A percentile compares a stretch with the other conserved stretches of the same genome.
These are phyloP conservation scores for Eulemur mongoz DNA, from an alignment of 2,797 vertebrate genomes.

Conservation along the genomic window DNA sequence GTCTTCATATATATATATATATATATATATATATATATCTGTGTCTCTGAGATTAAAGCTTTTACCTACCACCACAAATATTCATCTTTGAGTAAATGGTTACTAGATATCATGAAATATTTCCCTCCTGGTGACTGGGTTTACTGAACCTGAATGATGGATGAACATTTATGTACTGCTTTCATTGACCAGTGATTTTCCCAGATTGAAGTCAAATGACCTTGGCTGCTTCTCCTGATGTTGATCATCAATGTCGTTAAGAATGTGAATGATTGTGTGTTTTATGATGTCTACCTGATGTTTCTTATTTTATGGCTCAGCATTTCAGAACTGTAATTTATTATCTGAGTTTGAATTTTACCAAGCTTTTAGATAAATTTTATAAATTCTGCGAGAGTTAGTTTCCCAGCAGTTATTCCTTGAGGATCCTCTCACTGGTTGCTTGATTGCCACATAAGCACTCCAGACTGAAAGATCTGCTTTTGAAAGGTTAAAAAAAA, in stretches of 20 bases:
- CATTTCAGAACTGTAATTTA: conserved; percentile 44
- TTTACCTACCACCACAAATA: not conserved
- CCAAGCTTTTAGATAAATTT: not conserved
- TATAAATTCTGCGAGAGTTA: conserved; percentile 40
- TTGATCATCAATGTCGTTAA: not conserved
- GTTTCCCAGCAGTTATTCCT: conserved; percentile 14
- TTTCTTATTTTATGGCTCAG: conserved; percentile 1
- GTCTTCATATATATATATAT: too few species aligned
- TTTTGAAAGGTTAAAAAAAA: conserved; percentile 38
- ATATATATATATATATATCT: not conserved
- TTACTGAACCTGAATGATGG: not conserved
- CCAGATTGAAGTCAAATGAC: conserved; percentile 53
- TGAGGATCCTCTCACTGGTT: not conserved
- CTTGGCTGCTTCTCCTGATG: not conserved
- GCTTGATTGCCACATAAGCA: not conserved
- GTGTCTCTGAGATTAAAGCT: not conserved
- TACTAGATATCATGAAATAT: not conserved
- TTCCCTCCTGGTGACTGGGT: not conserved
- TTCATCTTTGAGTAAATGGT: conserved; percentile 28
- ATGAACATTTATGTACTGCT: not conserved
- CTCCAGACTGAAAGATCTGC: not conserved
- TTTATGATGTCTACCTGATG: not conserved
- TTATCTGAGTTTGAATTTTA: conserved; percentile 27
- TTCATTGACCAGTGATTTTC: conserved; percentile 41
- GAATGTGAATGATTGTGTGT: not conserved